Evolutionary conservation across 2,797 vertebrate species (phyloP).

Genomic region (Morus bassanus): DNA sequence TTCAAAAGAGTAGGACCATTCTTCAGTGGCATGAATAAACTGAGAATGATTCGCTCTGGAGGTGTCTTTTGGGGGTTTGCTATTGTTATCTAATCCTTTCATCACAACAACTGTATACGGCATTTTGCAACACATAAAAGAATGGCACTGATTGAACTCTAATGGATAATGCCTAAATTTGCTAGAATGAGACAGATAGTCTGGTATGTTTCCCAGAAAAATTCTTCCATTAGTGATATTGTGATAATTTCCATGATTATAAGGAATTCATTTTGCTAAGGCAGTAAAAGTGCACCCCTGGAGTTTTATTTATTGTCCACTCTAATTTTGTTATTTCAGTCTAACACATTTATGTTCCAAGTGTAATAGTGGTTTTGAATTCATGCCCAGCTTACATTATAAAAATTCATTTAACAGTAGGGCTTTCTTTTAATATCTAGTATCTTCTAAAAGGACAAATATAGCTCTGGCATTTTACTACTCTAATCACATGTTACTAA

Average conservation of each 20-base stretch:
- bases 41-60: background rate
- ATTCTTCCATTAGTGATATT: background rate
- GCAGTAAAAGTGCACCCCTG: background rate
- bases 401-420: background rate
- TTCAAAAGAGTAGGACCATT: background rate
- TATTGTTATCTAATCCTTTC: background rate
- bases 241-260: background rate
- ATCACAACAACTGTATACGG: background rate
- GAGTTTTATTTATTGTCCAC: slow-evolving; percentile 35
- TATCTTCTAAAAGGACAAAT: background rate
- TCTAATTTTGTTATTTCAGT: slow-evolving; percentile 43
- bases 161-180: background rate
- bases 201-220: background rate
- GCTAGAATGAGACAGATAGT: background rate
- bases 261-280: background rate
- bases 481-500: background rate
- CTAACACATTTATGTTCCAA: slow-evolving; percentile 10
- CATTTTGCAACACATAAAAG: background rate
- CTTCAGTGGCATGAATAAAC: background rate
- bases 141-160: background rate
- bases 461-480: background rate
- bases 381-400: slow-evolving; percentile 16
- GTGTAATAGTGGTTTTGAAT: slow-evolving; percentile 18
- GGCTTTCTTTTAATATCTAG: background rate
- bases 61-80: background rate